phyloP scores from a whole-genome alignment of 2,113 vertebrate species.

The Zosterops pallidus region DNA sequence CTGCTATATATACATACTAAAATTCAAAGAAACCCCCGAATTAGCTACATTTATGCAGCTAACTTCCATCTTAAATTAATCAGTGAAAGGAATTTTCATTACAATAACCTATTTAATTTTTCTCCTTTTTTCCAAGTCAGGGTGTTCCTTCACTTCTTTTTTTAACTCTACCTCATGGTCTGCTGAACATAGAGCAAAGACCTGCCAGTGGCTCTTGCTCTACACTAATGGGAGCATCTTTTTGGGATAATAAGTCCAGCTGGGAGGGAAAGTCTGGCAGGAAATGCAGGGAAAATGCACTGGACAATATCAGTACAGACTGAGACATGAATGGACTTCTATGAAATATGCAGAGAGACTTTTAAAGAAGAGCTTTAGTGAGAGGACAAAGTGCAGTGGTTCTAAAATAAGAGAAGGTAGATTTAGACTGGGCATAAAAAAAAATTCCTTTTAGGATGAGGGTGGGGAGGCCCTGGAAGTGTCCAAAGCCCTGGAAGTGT shows the following conservation, averaged over 20 bases:
- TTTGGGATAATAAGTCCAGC: neutral
- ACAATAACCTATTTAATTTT: neutral
- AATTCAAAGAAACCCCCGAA: neutral
- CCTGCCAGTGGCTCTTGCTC: neutral
- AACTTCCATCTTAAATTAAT: neutral
- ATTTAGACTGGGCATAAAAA: neutral
- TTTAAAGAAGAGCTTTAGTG: neutral
- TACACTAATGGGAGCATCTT: neutral
- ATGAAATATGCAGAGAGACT: neutral
- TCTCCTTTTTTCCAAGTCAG: neutral
- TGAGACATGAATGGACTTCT: neutral
- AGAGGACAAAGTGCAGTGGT: neutral
- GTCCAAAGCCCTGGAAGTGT: neutral
- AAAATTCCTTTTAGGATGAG: neutral
- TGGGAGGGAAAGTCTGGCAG: neutral
- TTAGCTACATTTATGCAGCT: neutral
- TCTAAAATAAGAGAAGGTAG: neutral
- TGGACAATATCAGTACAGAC: neutral
- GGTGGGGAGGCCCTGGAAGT: rapidly evolving
- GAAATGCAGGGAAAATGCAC: neutral
- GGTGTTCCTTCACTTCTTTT: neutral
- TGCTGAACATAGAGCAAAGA: neutral
- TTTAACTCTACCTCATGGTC: neutral
- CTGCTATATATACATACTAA: neutral
- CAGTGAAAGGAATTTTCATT: neutral